Evolutionary conservation across 92 coral and sea anemone genomes (phyloP), one percentile per base, ranked within the genome.

Genomic region (Epizoanthus ramosus): DNA sequence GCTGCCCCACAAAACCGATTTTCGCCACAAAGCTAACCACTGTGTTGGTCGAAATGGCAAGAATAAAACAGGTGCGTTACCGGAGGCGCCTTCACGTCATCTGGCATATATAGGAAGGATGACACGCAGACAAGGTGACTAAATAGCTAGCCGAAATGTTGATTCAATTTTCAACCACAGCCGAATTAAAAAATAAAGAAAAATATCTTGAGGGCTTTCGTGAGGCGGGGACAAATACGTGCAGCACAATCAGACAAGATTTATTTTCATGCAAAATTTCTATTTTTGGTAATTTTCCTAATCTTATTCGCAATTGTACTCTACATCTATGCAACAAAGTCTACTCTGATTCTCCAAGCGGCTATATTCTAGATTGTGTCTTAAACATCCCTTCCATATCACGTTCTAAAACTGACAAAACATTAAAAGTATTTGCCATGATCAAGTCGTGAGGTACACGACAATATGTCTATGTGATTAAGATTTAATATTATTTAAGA

Each of bases 131-230:
- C 82, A 77, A 77, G 82, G 82, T 77, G 82, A 77, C 68, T 61
- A 61, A 75, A 57, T 75, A 58, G 31, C 82, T 41, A 37, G 68
- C 39, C 58, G 47, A 77, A 63, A 37, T 43, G 71, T 61, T 77
- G 82, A 77, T 77, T 77, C 82, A 43, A 63, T 77, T 61, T 39
- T 77, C 47, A 54, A 77, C 82, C 82, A 24, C 82, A 77, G 82
- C 63, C 69, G 82, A 77, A 77, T 77, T 77, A 61, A 61, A 63
- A 76, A 77, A 63, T 77, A 41, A 63, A 74, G 65, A 23, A 67
- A 67, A 76, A 31, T 68, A 76, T 60, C 68, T 54, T 68, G 14
- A 68, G 63, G 81, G 81, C 69, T 58, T 18, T 21, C 68, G 81
- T 76, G 81, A 76, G 68, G 63, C 63, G 57, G 54, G 79, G 28